Percentiles rank a stretch among this genome's conserved stretches.
phyloP scores from a whole-genome alignment of 2,113 vertebrate genomes.

The Larimichthys crocea region DNA sequence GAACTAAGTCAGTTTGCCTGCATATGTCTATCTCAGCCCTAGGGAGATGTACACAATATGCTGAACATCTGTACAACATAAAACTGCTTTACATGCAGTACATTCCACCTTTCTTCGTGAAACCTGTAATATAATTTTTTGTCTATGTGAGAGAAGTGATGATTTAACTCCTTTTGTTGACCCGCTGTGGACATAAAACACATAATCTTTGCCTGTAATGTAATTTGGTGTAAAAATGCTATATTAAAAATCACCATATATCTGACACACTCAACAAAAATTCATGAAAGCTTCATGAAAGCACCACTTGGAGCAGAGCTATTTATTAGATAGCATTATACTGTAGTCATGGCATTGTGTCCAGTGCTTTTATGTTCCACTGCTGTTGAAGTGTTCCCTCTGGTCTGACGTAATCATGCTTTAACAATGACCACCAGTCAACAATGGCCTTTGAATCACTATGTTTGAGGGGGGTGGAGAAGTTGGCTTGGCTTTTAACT shows the following conservation, averaged over 20 bases:
- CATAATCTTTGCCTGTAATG: neutral
- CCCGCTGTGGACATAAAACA: neutral
- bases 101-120: neutral
- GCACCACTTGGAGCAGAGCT: neutral
- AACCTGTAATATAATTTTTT: neutral
- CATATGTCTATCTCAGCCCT: neutral
- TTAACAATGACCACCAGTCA: conserved; percentile 27
- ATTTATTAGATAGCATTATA: conserved; percentile 5
- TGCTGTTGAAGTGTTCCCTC: conserved; percentile 17
- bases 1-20: neutral
- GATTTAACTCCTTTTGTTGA: neutral
- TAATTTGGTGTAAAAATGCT: conserved; percentile 5
- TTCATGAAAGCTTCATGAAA: neutral
- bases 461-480: neutral
- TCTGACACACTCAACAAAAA: neutral
- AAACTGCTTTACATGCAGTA: neutral
- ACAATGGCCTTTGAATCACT: conserved; percentile 19
- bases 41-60: neutral
- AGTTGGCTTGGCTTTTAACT: conserved; percentile 7
- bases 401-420: conserved; percentile 41
- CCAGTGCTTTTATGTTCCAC: conserved; percentile 13
- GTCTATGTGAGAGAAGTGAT: neutral
- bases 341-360: conserved; percentile 2
- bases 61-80: neutral
- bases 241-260: conserved; percentile 8